These are phyloP conservation scores for Crossoptilon crossoptilon DNA, from an alignment of 2,797 vertebrate genomes.

Conservation along the genomic window DNA sequence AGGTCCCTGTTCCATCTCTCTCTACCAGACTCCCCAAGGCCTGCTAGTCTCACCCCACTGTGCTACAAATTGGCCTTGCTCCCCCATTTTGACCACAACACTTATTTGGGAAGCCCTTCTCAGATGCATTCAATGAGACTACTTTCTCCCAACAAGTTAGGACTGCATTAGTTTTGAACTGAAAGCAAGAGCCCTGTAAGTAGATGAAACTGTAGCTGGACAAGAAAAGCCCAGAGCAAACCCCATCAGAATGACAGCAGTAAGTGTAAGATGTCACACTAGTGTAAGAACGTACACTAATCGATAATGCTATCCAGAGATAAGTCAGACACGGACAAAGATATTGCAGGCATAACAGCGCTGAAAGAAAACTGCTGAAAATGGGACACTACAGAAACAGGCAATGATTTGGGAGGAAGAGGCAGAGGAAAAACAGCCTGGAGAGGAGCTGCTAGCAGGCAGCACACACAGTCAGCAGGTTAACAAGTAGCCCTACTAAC, in stretches of 20 bases:
- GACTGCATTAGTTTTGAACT: not conserved
- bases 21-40: not conserved
- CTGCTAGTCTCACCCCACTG: not conserved
- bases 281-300: not conserved
- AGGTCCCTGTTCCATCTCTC: not conserved
- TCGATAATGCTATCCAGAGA: not conserved
- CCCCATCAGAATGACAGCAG: not conserved
- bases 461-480: fast-evolving
- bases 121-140: not conserved
- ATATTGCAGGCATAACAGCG: not conserved
- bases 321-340: not conserved
- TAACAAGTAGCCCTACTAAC: not conserved
- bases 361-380: not conserved
- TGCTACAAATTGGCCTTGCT: not conserved
- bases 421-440: not conserved
- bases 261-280: not conserved
- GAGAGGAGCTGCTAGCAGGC: not conserved
- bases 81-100: not conserved
- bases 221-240: not conserved
- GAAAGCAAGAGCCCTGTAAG: not conserved
- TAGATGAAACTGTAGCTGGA: not conserved
- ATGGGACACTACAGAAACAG: not conserved
- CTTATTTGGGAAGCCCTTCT: not conserved
- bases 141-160: not conserved
- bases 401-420: not conserved